phyloP scores from a whole-genome alignment of 1,140 invertebrate species.

The Lycorma delicatula region DNA sequence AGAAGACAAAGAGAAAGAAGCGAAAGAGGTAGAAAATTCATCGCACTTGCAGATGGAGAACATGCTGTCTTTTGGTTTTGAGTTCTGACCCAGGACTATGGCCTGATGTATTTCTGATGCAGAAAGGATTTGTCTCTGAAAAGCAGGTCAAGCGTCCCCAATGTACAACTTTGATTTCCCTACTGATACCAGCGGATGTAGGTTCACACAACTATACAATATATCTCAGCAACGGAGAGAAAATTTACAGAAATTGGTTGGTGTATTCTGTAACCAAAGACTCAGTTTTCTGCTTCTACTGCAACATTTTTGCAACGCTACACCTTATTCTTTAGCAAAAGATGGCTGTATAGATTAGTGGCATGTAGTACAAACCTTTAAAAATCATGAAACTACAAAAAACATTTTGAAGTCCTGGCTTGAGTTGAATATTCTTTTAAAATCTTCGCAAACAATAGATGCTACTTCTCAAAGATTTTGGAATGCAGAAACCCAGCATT shows the following conservation, averaged over 20 bases:
- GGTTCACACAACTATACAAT: no score
- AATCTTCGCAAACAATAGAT: constrained; percentile 23
- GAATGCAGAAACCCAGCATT: constrained; percentile 24
- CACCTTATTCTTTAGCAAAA: constrained; percentile 14
- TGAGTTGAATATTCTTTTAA: constrained; percentile 17
- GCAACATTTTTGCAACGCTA: constrained; percentile 20
- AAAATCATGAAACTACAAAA: constrained; percentile 18
- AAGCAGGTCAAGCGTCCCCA: no score
- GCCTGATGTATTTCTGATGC: no score
- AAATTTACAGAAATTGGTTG: constrained; percentile 19
- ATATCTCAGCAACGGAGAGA: constrained; percentile 20
- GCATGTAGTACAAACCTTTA: constrained; percentile 16
- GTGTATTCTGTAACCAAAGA: constrained; percentile 20
- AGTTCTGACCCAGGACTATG: no score
- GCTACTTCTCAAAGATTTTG: constrained; percentile 17
- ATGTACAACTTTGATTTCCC: no score
- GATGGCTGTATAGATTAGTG: constrained; percentile 23
- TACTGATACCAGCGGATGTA: no score
- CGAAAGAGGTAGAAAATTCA: no score
- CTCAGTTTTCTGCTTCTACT: constrained; percentile 26
- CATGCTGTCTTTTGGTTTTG: no score
- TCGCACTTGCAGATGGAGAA: no score
- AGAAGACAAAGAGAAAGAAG: no score
- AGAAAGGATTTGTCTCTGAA: no score
- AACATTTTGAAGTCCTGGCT: constrained; percentile 20